phyloP scores from a whole-genome alignment of 2,888 invertebrate genomes.

The Coronaproctus castanopsis region DNA sequence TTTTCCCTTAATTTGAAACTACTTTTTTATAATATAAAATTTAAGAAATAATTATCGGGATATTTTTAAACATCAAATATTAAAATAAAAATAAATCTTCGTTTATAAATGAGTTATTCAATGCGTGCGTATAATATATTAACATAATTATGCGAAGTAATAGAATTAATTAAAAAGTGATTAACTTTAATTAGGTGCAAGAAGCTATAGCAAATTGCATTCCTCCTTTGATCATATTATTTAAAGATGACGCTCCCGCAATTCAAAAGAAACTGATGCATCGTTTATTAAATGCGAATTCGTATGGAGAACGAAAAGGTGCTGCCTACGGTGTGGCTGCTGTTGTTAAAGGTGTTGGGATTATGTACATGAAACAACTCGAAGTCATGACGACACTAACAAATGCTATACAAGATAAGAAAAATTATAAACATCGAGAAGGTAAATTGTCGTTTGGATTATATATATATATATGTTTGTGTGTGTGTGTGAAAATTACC shows the following conservation, averaged over 20 bases:
- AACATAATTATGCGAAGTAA: no score
- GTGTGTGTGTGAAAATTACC: no score
- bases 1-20: no score
- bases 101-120: no score
- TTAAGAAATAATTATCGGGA: no score
- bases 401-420: conserved; percentile 88
- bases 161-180: no score
- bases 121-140: no score
- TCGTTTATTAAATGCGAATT: conserved; percentile 70
- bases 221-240: conserved; percentile 77
- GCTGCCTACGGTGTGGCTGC: conserved; percentile 96
- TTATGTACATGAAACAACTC: conserved; percentile 78
- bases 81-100: no score
- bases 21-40: no score
- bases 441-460: conserved; percentile 30
- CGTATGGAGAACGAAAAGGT: conserved; percentile 76
- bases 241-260: conserved; percentile 73
- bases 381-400: conserved; percentile 89
- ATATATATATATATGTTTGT: no score
- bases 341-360: conserved; percentile 88
- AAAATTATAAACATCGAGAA: conserved; percentile 82
- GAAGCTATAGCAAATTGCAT: conserved; percentile 93
- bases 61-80: no score
- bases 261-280: conserved; percentile 72
- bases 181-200: conserved; percentile 69